Evolutionary conservation across 1,140 invertebrate species (phyloP).

Genomic region (Leptopilina boulardi): DNA sequence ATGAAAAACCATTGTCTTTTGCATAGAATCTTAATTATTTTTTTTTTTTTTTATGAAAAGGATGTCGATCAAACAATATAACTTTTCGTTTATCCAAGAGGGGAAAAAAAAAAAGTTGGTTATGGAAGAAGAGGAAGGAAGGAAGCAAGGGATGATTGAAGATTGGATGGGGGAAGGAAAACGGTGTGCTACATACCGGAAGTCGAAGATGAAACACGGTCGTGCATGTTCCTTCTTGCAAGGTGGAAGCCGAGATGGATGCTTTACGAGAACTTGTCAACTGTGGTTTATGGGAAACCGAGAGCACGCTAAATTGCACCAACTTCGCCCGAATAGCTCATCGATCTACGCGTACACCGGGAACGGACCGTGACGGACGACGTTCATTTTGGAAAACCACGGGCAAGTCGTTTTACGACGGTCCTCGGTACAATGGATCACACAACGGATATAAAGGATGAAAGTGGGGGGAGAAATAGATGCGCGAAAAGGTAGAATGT

Average conservation of each 20-base stretch:
- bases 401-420: slow-evolving; percentile 59
- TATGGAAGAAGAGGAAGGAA: background rate
- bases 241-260: slow-evolving; percentile 43
- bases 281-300: slow-evolving; percentile 57
- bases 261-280: slow-evolving; percentile 60
- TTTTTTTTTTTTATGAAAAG: background rate
- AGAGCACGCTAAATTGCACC: slow-evolving; percentile 55
- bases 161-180: background rate
- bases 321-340: slow-evolving; percentile 57
- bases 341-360: slow-evolving; percentile 56
- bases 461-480: slow-evolving; percentile 52
- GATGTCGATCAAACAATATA: background rate
- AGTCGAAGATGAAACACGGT: slow-evolving; percentile 34
- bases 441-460: slow-evolving; percentile 54
- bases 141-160: background rate
- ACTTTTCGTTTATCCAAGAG: background rate
- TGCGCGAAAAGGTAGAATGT: slow-evolving; percentile 26
- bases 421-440: slow-evolving; percentile 56
- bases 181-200: slow-evolving; percentile 27
- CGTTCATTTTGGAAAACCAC: slow-evolving; percentile 58
- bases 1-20: background rate
- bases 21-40: background rate
- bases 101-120: background rate
- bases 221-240: slow-evolving; percentile 34
- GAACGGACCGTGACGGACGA: slow-evolving; percentile 55